Percentiles rank a stretch among this genome's conserved stretches.
Evolutionary conservation across 2,888 invertebrate genomes (phyloP).

Genomic region (Choristoneura rosaceana): DNA sequence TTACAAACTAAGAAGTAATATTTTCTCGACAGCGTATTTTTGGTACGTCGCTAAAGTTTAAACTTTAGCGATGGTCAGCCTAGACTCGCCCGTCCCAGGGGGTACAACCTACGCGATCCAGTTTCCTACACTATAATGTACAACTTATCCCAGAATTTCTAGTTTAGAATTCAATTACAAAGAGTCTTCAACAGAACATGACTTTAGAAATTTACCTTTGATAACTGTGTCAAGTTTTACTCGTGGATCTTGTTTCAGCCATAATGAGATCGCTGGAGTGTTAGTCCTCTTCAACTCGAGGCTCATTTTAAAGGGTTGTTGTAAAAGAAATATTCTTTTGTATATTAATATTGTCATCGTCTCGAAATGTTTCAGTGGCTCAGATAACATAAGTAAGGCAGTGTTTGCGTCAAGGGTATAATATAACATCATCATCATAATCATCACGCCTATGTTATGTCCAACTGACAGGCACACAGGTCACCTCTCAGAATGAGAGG

Average conservation of each 20-base stretch:
- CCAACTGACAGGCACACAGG: no score
- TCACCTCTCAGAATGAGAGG: no score
- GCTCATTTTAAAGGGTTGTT: not conserved
- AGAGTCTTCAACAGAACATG: not conserved
- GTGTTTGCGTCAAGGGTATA: no score
- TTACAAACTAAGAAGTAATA: no score
- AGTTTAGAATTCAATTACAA: constrained; percentile 8
- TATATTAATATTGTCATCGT: not conserved
- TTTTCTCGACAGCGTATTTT: no score
- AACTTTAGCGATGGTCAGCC: no score
- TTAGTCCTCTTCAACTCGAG: not conserved
- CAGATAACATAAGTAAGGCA: not conserved
- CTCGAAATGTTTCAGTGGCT: not conserved
- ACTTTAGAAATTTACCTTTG: not conserved
- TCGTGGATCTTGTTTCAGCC: constrained; percentile 2
- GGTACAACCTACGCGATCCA: no score
- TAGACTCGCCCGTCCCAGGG: no score
- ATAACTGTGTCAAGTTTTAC: not conserved
- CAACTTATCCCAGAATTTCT: not conserved
- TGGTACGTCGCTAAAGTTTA: no score
- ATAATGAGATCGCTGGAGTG: not conserved
- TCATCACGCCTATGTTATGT: no score
- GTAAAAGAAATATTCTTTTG: not conserved
- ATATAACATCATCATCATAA: no score
- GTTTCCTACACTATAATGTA: no score